These are phyloP conservation scores for Onychostoma macrolepis DNA, from an alignment of 2,113 vertebrate species.

Conservation along the genomic window DNA sequence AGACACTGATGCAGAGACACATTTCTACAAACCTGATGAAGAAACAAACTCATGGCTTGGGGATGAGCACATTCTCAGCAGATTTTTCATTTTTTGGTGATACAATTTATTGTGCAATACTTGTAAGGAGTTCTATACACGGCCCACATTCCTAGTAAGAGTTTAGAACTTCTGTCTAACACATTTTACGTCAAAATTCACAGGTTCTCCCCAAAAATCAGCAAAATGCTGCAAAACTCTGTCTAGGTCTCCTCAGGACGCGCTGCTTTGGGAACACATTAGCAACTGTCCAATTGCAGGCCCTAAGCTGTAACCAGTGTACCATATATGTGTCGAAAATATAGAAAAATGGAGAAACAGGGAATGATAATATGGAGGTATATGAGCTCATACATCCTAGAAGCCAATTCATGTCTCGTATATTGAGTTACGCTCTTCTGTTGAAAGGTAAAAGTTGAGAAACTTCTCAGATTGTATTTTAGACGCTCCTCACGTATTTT, in stretches of 20 bases:
- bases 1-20: too few relatives aligned
- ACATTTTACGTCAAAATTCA: background rate
- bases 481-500: background rate
- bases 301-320: background rate
- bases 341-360: background rate
- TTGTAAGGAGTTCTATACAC: background rate
- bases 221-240: background rate
- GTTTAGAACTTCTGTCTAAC: background rate
- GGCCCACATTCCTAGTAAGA: background rate
- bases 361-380: background rate
- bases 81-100: background rate
- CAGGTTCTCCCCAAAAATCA: background rate
- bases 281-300: background rate
- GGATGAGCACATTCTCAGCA: too few relatives aligned
- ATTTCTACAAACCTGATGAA: too few relatives aligned
- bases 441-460: background rate
- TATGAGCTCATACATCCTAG: conserved; percentile 25
- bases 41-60: too few relatives aligned
- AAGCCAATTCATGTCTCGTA: background rate
- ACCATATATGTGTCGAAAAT: background rate
- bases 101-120: background rate
- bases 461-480: background rate
- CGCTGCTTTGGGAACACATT: background rate
- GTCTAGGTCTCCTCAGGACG: background rate
- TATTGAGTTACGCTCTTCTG: background rate